Base-by-base conservation (phyloP, 2,888 invertebrate species). In the Bombyx huttoni region DNA sequence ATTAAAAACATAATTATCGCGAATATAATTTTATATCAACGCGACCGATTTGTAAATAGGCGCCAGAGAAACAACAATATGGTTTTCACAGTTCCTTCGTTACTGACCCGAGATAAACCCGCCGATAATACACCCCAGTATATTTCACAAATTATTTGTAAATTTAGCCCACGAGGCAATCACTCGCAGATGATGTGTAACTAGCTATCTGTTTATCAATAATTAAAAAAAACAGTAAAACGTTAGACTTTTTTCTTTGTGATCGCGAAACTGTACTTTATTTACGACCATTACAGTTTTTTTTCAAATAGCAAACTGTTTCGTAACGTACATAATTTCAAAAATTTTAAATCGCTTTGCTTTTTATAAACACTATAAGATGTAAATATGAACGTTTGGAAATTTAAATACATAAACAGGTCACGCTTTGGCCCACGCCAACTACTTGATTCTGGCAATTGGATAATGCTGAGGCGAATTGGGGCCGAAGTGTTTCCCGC, bases 371-470 rank as follows among this genome's bases (percentile, higher is more conserved):
- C 2, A 24, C 2, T 24, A 2, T 24, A 3, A 24, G 3, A 24
- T 24, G 24, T 24, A 24, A 24, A 24, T 5, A 24, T 24, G 3
- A 40, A 40, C 40, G 40, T 40, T 40, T 40, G 8, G 40, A 40
- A 40, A 40, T 40, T 47, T 67, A 75, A 78, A 79, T 72, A 72
- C 63, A 68, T 65, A 75, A 69, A 63, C 76, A 74, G 78, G 81
- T 83, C 85, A 81, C 83, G 85, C 77, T 81, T 72, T 74, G 69
- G 87, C 87, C 87, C 85, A 88, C 87, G 87, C 87, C 75, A 85
- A 87, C 78, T 82, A 81, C 75, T 88, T 86, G 78, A 73, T 75
- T 76, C 71, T 67, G 66, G 63, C 81, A 86, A 87, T 85, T 86
- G 86, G 78, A 84, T 86, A 86, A 86, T 86, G 72, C 67, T 68